These are phyloP conservation scores for Lepilemur ruficaudatus DNA, from an alignment of 2,797 vertebrate species.

Conservation along the genomic window DNA sequence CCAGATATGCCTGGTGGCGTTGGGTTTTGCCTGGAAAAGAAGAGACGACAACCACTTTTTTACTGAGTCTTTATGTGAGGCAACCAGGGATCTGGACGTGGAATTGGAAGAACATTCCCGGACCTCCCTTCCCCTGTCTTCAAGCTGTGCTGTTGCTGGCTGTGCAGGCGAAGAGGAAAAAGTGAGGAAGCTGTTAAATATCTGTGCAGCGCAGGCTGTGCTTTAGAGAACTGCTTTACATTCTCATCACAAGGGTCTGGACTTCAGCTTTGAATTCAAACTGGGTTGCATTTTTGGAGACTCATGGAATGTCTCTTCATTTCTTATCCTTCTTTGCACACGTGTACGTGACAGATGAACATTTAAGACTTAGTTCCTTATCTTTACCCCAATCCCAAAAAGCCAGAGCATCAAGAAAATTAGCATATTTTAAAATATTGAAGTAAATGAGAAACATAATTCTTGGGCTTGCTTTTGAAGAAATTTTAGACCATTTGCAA, in stretches of 20 bases:
- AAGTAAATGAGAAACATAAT: background rate
- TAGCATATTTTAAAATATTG: background rate
- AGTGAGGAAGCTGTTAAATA: conserved; percentile 72
- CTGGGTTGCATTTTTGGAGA: background rate
- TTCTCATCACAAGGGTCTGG: accelerated
- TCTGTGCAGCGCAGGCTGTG: accelerated
- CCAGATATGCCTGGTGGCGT: conserved; percentile 85
- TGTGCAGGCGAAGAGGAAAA: conserved; percentile 71
- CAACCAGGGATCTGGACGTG: conserved; percentile 59
- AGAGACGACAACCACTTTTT: conserved; percentile 75
- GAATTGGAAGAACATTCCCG: background rate
- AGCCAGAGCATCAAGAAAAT: background rate
- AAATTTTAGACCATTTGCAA: background rate
- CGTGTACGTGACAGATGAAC: accelerated
- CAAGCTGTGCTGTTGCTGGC: conserved; percentile 9
- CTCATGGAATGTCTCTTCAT: accelerated
- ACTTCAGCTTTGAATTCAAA: background rate
- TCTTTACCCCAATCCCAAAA: background rate
- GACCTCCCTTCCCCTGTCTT: background rate
- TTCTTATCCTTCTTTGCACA: background rate
- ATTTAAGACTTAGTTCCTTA: accelerated
- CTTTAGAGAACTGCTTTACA: accelerated
- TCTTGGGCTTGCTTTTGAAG: background rate
- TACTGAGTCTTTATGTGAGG: conserved; percentile 56
- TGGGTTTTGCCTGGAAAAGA: conserved; percentile 82